These are phyloP conservation scores for Sturnira hondurensis DNA, from an alignment of 2,113 vertebrate genomes.

Conservation along the genomic window DNA sequence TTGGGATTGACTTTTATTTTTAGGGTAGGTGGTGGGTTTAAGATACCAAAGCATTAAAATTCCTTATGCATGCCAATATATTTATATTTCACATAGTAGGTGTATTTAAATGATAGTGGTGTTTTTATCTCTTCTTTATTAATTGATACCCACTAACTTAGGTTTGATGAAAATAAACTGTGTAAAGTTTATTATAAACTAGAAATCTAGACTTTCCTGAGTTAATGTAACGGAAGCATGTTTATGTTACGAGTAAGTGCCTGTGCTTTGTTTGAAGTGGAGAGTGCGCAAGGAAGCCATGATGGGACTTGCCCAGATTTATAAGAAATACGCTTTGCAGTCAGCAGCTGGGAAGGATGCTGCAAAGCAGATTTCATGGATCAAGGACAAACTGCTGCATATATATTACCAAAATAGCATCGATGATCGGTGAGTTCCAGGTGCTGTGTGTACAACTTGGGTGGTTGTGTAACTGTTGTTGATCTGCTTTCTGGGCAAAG, in stretches of 20 bases:
- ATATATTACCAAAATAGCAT: slow-evolving; percentile 99
- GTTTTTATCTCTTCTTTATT: slow-evolving; percentile 1
- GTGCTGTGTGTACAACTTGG: background rate
- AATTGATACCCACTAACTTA: background rate
- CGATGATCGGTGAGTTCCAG: slow-evolving; percentile 91
- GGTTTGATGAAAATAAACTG: background rate
- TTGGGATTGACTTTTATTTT: background rate
- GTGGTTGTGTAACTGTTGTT: background rate
- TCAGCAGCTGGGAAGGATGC: slow-evolving; percentile 96
- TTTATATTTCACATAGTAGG: background rate
- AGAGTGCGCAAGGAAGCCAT: slow-evolving; percentile 98
- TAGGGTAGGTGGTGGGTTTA: background rate
- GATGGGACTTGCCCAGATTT: slow-evolving; percentile 99
- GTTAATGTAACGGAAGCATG: slow-evolving; percentile 2
- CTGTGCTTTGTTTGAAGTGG: slow-evolving; percentile 86
- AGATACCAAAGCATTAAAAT: background rate
- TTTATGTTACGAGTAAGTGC: slow-evolving; percentile 30
- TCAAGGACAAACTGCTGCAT: slow-evolving; percentile 98
- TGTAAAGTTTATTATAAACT: slow-evolving; percentile 15
- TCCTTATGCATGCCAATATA: background rate
- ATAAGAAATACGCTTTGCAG: slow-evolving; percentile 97
- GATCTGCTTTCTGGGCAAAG: background rate
- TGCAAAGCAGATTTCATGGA: slow-evolving; percentile 98
- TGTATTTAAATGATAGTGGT: background rate
- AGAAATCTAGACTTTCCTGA: background rate